phyloP scores from a whole-genome alignment of 2,797 vertebrate species.

The Parauchenoglanis ngamensis region DNA sequence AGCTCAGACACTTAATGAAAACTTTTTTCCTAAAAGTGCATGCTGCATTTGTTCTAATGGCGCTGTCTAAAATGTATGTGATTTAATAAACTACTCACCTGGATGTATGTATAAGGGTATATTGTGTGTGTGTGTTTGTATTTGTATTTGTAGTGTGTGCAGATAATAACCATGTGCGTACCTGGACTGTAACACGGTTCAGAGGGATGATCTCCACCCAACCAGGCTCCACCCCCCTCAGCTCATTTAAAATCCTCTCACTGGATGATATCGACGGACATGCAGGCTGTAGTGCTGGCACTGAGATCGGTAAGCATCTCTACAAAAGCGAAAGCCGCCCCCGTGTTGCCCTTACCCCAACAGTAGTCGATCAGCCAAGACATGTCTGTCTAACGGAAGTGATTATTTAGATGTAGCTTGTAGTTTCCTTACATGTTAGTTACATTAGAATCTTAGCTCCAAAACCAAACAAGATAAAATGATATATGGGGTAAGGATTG shows the following conservation, averaged over 20 bases:
- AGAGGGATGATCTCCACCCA: slow-evolving; percentile 94
- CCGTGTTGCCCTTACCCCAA: not conserved
- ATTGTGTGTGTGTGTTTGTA: not conserved
- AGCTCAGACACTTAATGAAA: not conserved
- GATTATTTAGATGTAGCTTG: not conserved
- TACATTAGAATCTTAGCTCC: not conserved
- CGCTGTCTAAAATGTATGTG: not conserved
- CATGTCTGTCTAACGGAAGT: not conserved
- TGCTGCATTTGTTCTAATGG: not conserved
- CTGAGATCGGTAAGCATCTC: slow-evolving; percentile 79
- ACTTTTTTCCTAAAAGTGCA: not conserved
- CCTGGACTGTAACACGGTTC: slow-evolving; percentile 91
- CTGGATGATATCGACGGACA: slow-evolving; percentile 84
- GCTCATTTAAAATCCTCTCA: slow-evolving; percentile 89
- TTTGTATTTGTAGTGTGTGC: slow-evolving; percentile 77
- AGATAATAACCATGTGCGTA: slow-evolving; percentile 90
- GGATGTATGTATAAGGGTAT: not conserved
- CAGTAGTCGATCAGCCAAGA: not conserved
- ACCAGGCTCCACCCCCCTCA: slow-evolving; percentile 88
- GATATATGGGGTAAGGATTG: too few relatives aligned
- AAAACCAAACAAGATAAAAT: not conserved
- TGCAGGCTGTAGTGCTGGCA: slow-evolving; percentile 84
- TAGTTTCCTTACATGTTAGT: not conserved
- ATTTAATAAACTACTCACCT: not conserved
- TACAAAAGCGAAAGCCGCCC: too few relatives aligned